Percentiles rank a stretch among this genome's conserved stretches.
Conservation (phyloP, 2,888 invertebrate genomes). For the Alitta virens region DNA sequence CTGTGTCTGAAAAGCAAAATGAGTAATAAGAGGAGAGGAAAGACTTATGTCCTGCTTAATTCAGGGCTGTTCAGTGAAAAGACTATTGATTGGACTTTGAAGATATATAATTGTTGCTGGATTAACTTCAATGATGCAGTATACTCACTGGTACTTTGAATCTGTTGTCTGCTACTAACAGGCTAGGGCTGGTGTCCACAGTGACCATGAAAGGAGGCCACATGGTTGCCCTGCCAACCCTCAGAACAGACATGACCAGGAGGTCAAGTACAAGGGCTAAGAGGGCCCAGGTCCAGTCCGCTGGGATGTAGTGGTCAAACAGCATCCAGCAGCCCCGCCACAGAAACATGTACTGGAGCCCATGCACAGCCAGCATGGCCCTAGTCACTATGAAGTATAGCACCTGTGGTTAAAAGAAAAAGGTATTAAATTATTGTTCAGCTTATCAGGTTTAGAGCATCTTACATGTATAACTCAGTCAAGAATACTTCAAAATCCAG, state of each 20-base stretch:
- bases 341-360: constrained; percentile 8
- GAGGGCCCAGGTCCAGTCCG: background rate
- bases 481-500: no score
- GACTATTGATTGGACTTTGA: no score
- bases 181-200: constrained; percentile 2
- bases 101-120: no score
- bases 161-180: background rate
- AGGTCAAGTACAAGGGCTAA: background rate
- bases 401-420: no score
- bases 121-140: no score
- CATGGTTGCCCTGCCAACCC: constrained; percentile 8
- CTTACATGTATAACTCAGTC: no score
- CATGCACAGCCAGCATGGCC: constrained; percentile 2
- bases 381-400: background rate
- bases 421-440: no score
- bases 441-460: no score
- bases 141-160: constrained; percentile 5
- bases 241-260: background rate
- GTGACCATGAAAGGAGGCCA: constrained; percentile 13
- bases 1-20: no score
- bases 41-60: no score
- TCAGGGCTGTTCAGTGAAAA: no score
- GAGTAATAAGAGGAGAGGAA: no score
- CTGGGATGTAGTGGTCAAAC: background rate
- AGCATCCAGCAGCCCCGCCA: constrained; percentile 10